Conservation (phyloP, 1,140 invertebrate genomes). For the Cyphomyrmex costatus region DNA sequence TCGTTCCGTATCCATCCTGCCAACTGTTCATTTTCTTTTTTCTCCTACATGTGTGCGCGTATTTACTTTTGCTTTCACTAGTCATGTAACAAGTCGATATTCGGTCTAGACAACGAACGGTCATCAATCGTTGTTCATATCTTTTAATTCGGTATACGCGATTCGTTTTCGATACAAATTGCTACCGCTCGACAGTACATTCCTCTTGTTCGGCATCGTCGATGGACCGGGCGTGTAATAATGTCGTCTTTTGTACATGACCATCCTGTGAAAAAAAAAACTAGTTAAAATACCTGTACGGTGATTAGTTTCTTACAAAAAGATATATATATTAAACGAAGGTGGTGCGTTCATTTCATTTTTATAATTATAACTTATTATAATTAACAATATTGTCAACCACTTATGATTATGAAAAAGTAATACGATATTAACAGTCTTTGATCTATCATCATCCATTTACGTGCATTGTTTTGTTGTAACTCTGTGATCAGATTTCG, state of each 20-base stretch:
- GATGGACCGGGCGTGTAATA: slow-evolving; percentile 81
- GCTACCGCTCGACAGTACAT: slow-evolving; percentile 60
- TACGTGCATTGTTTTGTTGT: neutral
- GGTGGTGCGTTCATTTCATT: neutral
- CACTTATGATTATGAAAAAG: neutral
- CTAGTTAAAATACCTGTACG: neutral
- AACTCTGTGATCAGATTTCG: slow-evolving; percentile 13
- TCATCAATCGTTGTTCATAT: slow-evolving; percentile 85
- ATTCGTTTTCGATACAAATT: slow-evolving; percentile 82
- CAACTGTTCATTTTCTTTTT: neutral
- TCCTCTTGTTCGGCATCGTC: slow-evolving; percentile 78
- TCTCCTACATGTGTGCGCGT: neutral
- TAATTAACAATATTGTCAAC: neutral
- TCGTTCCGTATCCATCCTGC: neutral
- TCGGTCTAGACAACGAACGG: slow-evolving; percentile 64
- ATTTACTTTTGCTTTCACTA: slow-evolving; percentile 24
- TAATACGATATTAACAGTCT: neutral
- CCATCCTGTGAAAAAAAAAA: slow-evolving; percentile 79
- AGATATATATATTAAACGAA: neutral
- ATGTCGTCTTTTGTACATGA: slow-evolving; percentile 84
- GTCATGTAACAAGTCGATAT: slow-evolving; percentile 59
- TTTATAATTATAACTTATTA: neutral
- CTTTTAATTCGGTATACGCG: slow-evolving; percentile 85
- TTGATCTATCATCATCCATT: neutral
- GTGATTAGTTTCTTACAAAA: neutral